A percentile compares a stretch with the other conserved stretches of the same genome.
Evolutionary conservation across 2,888 invertebrate genomes (phyloP).

Genomic region (Phytoseiulus persimilis): DNA sequence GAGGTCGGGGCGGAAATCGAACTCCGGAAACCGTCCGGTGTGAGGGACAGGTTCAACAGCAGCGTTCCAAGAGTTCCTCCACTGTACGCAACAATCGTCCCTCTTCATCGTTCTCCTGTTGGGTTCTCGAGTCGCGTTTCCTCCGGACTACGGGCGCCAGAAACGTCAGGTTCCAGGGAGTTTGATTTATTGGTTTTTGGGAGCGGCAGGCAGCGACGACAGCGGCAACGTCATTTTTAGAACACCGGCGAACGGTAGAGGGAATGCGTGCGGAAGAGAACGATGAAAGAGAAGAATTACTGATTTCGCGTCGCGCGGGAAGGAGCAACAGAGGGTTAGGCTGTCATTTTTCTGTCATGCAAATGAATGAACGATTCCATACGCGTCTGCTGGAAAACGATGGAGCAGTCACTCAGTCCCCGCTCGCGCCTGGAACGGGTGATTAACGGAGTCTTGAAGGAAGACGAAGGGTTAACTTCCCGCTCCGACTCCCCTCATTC

Average conservation of each 20-base stretch:
- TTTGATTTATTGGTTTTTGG: background rate
- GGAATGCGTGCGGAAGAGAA: background rate
- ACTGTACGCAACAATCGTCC: background rate
- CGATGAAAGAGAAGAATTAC: background rate
- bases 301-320: background rate
- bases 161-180: background rate
- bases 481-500: background rate
- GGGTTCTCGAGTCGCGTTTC: too few relatives aligned
- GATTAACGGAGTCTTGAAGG: background rate
- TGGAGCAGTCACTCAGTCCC: background rate
- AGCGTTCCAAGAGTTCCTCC: too few relatives aligned
- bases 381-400: background rate
- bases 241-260: background rate
- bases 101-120: background rate
- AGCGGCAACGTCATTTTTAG: background rate
- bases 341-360: background rate
- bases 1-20: too few relatives aligned
- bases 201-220: background rate
- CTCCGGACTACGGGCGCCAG: background rate
- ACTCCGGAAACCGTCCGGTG: too few relatives aligned
- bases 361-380: background rate
- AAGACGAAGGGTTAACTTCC: background rate
- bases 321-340: background rate
- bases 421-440: background rate
- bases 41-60: too few relatives aligned